phyloP scores from a whole-genome alignment of 2,113 vertebrate species.

The Misgurnus anguillicaudatus region DNA sequence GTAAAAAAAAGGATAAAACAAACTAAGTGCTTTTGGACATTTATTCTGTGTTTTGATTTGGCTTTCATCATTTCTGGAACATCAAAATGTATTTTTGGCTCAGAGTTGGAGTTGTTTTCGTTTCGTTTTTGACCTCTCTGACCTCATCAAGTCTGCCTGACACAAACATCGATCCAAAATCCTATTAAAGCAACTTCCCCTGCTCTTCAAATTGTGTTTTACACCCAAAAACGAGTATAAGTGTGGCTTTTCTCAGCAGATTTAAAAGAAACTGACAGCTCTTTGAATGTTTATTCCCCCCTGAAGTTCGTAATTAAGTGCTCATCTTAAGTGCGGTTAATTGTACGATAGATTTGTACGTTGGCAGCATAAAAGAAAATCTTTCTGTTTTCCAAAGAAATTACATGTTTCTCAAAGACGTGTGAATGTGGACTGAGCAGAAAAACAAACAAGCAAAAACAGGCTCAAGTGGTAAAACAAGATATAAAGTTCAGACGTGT shows the following conservation, averaged over 20 bases:
- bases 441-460: not conserved
- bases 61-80: not conserved
- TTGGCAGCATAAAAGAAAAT: not conserved
- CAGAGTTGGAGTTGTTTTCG: not conserved
- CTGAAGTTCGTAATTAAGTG: conserved; percentile 31
- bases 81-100: not conserved
- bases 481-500: not conserved
- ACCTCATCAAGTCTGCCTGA: conserved; percentile 22
- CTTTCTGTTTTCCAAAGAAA: not conserved
- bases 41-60: no score
- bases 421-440: not conserved
- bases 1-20: no score
- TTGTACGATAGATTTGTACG: not conserved
- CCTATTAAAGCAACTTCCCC: conserved; percentile 29
- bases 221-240: not conserved
- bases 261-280: not conserved
- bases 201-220: conserved; percentile 8
- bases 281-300: not conserved
- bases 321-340: conserved; percentile 6
- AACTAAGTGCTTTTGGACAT: no score
- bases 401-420: not conserved
- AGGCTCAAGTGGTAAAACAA: not conserved
- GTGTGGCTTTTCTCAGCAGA: not conserved
- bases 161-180: conserved; percentile 28
- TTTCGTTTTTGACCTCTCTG: conserved; percentile 22